phyloP scores from a whole-genome alignment of 2,888 invertebrate genomes.

The Epinotia bilunana region DNA sequence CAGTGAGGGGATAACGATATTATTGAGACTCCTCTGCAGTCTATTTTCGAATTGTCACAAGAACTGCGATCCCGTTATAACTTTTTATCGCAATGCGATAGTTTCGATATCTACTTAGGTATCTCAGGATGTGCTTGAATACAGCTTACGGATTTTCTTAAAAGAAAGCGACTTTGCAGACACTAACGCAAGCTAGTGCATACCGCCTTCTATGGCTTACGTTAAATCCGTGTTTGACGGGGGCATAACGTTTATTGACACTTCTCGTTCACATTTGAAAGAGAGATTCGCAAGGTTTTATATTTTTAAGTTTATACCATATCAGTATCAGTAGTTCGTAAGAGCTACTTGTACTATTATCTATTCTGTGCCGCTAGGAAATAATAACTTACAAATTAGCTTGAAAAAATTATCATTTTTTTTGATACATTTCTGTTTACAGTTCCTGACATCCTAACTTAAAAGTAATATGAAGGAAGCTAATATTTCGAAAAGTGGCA shows the following conservation, averaged over 20 bases:
- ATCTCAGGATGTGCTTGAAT: not conserved
- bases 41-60: not conserved
- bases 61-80: not conserved
- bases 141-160: not conserved
- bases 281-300: not conserved
- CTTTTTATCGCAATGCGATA: not conserved
- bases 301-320: too few relatives aligned
- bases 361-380: too few relatives aligned
- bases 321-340: too few relatives aligned
- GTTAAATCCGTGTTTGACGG: conserved; percentile 6
- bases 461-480: not conserved
- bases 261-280: not conserved
- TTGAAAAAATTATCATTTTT: too few relatives aligned
- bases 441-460: not conserved
- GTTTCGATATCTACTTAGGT: not conserved
- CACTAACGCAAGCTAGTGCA: conserved; percentile 6
- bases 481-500: not conserved
- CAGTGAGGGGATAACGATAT: too few relatives aligned
- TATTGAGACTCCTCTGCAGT: not conserved
- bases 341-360: too few relatives aligned
- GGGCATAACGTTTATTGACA: conserved; percentile 15
- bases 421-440: too few relatives aligned
- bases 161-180: not conserved
- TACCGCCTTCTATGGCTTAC: conserved; percentile 4
- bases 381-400: too few relatives aligned